Percentiles rank a stretch among this genome's conserved stretches.
phyloP scores from a whole-genome alignment of 2,888 invertebrate species.

The Anoplius nigerrimus region DNA sequence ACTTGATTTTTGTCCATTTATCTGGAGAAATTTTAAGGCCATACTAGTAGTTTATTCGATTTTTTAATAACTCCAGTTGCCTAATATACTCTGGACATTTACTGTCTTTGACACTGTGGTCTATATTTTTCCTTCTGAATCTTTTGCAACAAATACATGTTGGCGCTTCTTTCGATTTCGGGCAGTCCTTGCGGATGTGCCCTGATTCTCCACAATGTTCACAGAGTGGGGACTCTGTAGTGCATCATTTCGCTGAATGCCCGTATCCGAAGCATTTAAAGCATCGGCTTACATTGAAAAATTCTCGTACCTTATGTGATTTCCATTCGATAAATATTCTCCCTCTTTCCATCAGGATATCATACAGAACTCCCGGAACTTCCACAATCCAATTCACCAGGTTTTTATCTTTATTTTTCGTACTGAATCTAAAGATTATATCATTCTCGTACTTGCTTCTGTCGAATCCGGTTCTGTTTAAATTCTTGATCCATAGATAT shows the following conservation, averaged over 20 bases:
- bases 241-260: conserved; percentile 1
- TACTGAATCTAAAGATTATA: neutral
- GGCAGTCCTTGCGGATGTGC: neutral
- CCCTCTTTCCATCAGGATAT: neutral
- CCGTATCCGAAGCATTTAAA: conserved; percentile 5
- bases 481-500: conserved; percentile 6
- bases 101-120: neutral
- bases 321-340: conserved; percentile 1
- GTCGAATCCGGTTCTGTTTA: neutral
- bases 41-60: neutral
- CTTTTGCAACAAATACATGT: neutral
- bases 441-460: neutral
- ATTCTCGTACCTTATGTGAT: neutral
- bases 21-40: conserved; percentile 9
- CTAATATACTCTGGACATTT: neutral
- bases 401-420: neutral
- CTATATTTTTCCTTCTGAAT: neutral
- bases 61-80: conserved; percentile 3
- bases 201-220: conserved; percentile 4
- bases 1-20: conserved; percentile 11
- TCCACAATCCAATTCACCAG: too few species aligned
- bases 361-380: neutral
- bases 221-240: neutral
- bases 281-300: neutral
- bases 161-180: neutral